Percentiles rank a stretch among this genome's conserved stretches.
phyloP scores from a whole-genome alignment of 1,140 invertebrate species.

The Aphaenogaster rudis region DNA sequence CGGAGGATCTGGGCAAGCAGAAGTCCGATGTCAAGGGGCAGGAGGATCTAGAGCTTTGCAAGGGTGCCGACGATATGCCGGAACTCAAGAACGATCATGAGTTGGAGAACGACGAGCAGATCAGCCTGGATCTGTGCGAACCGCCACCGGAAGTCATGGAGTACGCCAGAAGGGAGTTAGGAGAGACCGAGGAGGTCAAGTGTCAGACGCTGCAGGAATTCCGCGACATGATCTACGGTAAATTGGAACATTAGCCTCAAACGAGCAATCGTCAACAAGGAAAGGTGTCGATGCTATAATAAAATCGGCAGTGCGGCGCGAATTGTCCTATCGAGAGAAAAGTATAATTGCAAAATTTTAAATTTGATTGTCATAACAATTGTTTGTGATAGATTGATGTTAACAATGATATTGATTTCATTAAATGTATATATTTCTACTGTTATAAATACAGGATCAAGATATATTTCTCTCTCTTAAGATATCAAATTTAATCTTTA shows the following conservation, averaged over 20 bases:
- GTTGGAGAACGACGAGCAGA: conserved; percentile 82
- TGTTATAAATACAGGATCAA: not conserved
- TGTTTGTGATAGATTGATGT: not conserved
- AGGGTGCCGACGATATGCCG: conserved; percentile 66
- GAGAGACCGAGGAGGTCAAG: conserved; percentile 88
- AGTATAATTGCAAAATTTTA: not conserved
- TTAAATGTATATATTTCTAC: not conserved
- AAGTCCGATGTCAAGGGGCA: conserved; percentile 32
- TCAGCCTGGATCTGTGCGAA: conserved; percentile 84
- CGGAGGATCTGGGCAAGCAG: not conserved
- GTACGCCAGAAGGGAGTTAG: conserved; percentile 85
- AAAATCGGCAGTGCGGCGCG: not conserved
- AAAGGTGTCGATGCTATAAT: not conserved
- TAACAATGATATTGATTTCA: not conserved
- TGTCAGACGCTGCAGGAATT: conserved; percentile 90
- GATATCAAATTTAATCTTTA: not conserved
- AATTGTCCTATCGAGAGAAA: not conserved
- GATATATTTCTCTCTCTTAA: not conserved
- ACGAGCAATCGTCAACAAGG: not conserved
- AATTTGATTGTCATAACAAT: not conserved
- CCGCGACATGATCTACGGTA: conserved; percentile 92
- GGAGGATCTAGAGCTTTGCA: conserved; percentile 10
- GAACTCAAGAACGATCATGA: conserved; percentile 76
- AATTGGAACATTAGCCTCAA: not conserved
- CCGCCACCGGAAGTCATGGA: conserved; percentile 84